phyloP scores from a whole-genome alignment of 2,888 invertebrate species.

The Eristalis tenax region DNA sequence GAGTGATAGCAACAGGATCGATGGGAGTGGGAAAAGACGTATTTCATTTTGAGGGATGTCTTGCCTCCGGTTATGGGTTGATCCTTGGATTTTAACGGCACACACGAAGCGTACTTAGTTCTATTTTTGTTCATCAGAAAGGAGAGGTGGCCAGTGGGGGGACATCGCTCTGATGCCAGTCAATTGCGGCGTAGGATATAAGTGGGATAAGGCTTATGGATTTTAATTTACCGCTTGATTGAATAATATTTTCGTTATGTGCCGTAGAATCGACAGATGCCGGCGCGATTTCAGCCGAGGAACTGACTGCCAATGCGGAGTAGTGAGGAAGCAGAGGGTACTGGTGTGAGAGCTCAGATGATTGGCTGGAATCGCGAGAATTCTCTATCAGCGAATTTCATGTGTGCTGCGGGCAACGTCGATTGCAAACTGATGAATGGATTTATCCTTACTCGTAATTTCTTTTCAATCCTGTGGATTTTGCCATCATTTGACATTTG shows the following conservation, averaged over 20 bases:
- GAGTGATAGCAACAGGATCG: neutral
- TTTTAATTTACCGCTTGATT: slow-evolving; percentile 66
- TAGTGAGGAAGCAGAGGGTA: neutral
- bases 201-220: slow-evolving; percentile 53
- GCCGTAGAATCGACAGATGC: slow-evolving; percentile 10
- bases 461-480: neutral
- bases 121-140: neutral
- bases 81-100: slow-evolving; percentile 53
- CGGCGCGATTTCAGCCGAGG: neutral
- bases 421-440: neutral
- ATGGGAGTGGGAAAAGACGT: neutral
- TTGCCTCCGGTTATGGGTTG: slow-evolving; percentile 14
- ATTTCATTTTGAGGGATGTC: slow-evolving; percentile 35
- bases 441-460: neutral
- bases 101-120: slow-evolving; percentile 40
- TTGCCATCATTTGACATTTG: too few species aligned
- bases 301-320: slow-evolving; percentile 32
- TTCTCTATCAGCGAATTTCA: neutral
- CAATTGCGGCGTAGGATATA: slow-evolving; percentile 61
- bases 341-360: neutral
- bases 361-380: neutral
- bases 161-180: slow-evolving; percentile 24
- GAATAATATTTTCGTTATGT: slow-evolving; percentile 45
- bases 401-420: neutral
- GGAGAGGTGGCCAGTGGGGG: neutral